Percentiles rank a stretch among this genome's conserved stretches.
Conservation (phyloP, 2,113 vertebrate genomes). For the Machaerirhynchus nigripectus region DNA sequence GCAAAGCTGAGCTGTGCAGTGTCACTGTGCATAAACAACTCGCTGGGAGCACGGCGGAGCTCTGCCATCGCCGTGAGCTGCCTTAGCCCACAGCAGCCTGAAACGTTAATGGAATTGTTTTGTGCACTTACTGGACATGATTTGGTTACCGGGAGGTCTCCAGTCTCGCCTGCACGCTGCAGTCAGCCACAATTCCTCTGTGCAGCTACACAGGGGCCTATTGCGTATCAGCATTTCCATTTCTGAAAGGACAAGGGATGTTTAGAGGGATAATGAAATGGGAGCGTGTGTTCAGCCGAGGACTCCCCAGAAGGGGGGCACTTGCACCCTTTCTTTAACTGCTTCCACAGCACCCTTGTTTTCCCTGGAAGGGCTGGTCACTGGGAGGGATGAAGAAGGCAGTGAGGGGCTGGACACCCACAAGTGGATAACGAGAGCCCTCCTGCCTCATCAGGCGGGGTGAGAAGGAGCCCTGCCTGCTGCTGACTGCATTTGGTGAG, state of each 20-base stretch:
- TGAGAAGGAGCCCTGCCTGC: background rate
- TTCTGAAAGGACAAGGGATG: background rate
- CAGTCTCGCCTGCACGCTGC: background rate
- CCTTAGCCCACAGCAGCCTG: conserved; percentile 1
- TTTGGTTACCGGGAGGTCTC: background rate
- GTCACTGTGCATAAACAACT: background rate
- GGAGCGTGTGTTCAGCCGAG: background rate
- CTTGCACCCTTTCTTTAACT: background rate
- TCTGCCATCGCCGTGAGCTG: background rate
- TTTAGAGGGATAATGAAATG: background rate
- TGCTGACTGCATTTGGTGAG: fast-evolving
- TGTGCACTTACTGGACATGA: background rate
- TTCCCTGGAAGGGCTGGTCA: background rate
- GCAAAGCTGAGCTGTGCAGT: background rate
- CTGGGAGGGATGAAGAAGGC: background rate
- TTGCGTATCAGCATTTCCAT: background rate
- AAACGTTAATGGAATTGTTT: conserved; percentile 16
- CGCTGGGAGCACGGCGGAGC: background rate
- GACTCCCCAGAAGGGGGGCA: background rate
- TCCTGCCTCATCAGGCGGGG: background rate
- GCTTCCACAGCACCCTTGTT: background rate
- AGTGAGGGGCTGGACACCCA: background rate
- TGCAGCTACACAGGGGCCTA: background rate
- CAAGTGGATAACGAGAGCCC: fast-evolving
- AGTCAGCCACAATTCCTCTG: background rate